Base-by-base conservation (phyloP, 1,140 invertebrate species). In the Drosophila carrolli region DNA sequence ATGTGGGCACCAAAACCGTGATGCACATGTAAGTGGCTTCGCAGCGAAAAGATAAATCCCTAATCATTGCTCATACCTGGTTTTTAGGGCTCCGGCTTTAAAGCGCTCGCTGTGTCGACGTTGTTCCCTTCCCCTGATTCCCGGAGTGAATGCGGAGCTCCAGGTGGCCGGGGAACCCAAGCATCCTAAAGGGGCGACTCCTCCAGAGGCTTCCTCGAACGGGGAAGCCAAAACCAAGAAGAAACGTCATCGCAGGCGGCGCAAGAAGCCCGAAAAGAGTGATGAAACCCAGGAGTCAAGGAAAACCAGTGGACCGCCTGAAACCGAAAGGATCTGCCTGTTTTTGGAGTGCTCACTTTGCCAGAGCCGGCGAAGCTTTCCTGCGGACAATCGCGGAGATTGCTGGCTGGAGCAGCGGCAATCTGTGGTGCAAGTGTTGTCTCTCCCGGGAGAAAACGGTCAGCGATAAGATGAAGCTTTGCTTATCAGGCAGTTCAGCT, bases 101-200 rank as follows among this genome's bases (percentile, higher is more conserved):
- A 89, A 89, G n/a, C 80, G 84, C 4, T 73, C 74, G 0, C 48
- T 89, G 4, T 89, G 84, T 56, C 70, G 63, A 8, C 85, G 77
- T 10, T 89, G 84, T 3, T 70, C 74, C 7, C 51, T 81, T 46
- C 84, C 84, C 0, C 10, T 89, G 55, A 55, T 90, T 29, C 84
- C 84, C 6, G 84, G 81, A 6, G 23, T 84, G 0, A 89, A 88
- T 13, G 81, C 84, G 3, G 73, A 56, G 23, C 48, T 88, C 0
- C 16, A 16, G 13, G n/a, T 71, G 47, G 50, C 8, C 2, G 6
- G 46, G 3, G 11, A 46, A 29, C 11, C 51, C 6, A 29, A 54
- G n/a, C 13, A 68, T 8, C 11, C 44, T 3, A 19, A 55, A 13
- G 13, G 53, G 10, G 38, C 3, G 7, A 13, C 29, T 14, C 16